A percentile compares a stretch with the other conserved stretches of the same genome.
Conservation (phyloP, 2,113 vertebrate species). For the Monarcha castaneiventris region DNA sequence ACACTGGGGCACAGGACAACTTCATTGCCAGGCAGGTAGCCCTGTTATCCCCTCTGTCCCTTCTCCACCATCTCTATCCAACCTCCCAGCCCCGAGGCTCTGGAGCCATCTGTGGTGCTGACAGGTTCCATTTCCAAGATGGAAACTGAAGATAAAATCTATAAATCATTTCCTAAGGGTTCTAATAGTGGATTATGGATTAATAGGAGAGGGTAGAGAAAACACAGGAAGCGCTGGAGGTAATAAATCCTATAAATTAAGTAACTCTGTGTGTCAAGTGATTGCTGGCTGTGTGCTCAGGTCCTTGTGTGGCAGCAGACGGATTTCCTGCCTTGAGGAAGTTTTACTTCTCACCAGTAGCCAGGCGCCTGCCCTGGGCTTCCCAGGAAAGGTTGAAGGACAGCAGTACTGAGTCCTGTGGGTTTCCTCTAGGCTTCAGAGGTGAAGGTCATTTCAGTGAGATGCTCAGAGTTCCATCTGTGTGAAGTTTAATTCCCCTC, state of each 20-base stretch:
- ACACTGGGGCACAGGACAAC: not conserved
- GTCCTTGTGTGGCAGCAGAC: not conserved
- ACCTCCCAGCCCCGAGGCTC: constrained; percentile 3
- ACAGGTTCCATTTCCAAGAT: not conserved
- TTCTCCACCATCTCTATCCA: not conserved
- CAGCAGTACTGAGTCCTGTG: rapidly evolving
- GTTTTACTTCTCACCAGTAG: not conserved
- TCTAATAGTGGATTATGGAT: constrained; percentile 53
- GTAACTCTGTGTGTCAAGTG: not conserved
- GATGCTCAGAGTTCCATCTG: not conserved
- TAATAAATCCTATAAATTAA: constrained; percentile 28
- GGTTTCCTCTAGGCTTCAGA: not conserved
- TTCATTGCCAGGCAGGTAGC: not conserved
- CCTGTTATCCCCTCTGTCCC: not conserved
- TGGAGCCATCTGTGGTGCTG: not conserved
- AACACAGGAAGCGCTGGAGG: not conserved
- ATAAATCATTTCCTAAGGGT: constrained; percentile 28
- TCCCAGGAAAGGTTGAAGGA: not conserved
- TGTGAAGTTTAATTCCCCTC: not conserved
- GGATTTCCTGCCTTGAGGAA: not conserved
- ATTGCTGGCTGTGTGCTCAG: not conserved
- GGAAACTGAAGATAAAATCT: constrained; percentile 16
- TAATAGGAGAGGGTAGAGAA: constrained; percentile 23
- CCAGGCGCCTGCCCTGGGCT: rapidly evolving
- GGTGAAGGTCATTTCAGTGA: not conserved